Evolutionary conservation across 2,888 invertebrate species (phyloP).

Genomic region (Crossocerus cetratus): DNA sequence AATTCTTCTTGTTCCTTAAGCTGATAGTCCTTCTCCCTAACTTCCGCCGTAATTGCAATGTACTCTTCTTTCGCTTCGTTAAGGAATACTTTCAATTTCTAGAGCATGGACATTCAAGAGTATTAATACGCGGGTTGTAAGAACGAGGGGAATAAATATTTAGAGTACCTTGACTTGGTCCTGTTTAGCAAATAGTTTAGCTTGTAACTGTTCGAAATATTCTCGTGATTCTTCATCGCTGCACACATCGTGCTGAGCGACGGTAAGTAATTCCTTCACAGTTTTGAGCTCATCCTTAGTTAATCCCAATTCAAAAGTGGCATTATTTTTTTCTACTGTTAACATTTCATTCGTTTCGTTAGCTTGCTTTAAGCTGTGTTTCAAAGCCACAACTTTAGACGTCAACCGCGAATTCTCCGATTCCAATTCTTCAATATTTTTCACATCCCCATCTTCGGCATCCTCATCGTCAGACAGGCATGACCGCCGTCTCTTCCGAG

Average conservation of each 20-base stretch:
- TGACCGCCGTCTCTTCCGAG: constrained; percentile 55
- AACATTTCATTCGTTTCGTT: constrained; percentile 57
- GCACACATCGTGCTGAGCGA: constrained; percentile 56
- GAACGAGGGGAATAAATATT: not conserved
- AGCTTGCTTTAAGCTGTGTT: constrained; percentile 55
- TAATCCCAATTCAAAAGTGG: constrained; percentile 61
- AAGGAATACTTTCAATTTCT: constrained; percentile 68
- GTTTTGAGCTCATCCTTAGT: constrained; percentile 63
- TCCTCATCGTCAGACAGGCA: constrained; percentile 35
- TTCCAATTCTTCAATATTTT: constrained; percentile 55
- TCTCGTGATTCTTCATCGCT: constrained; percentile 38
- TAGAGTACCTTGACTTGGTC: constrained; percentile 65
- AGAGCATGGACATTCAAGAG: constrained; percentile 22
- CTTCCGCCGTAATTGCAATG: constrained; percentile 59
- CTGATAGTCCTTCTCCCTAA: constrained; percentile 50
- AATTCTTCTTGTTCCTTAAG: constrained; percentile 59
- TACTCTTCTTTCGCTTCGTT: constrained; percentile 74
- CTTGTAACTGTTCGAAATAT: constrained; percentile 62
- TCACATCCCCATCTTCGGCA: not conserved
- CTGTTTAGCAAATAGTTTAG: constrained; percentile 58
- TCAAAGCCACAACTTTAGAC: constrained; percentile 59
- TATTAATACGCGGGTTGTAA: not conserved
- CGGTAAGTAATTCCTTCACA: constrained; percentile 55
- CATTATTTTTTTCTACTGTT: constrained; percentile 62
- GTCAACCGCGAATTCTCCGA: constrained; percentile 59